Percentiles rank a stretch among this genome's conserved stretches.
Conservation (phyloP, 2,797 vertebrate genomes). For the Aulostomus chinensis region DNA sequence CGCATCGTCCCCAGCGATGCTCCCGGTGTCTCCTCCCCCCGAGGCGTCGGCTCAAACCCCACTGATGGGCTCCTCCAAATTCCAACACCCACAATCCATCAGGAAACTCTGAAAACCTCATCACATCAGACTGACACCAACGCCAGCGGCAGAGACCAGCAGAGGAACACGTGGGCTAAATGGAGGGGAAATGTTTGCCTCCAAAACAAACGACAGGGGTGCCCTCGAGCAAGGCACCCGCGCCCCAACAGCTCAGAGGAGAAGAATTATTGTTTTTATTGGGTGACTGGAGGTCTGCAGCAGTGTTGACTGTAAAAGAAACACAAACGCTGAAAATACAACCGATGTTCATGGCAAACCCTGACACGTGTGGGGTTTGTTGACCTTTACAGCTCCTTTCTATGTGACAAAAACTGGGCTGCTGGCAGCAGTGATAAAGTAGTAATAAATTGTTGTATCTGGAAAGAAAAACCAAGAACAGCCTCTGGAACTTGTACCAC, state of each 20-base stretch:
- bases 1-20: too few species aligned
- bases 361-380: not conserved
- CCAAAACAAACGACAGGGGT: too few species aligned
- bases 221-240: too few species aligned
- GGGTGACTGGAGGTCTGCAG: not conserved
- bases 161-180: too few species aligned
- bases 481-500: constrained; percentile 32
- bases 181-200: too few species aligned
- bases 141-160: too few species aligned
- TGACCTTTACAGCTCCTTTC: constrained; percentile 24
- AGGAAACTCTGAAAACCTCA: too few species aligned
- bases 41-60: too few species aligned
- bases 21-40: too few species aligned
- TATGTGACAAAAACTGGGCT: constrained; percentile 26
- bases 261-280: not conserved
- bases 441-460: constrained; percentile 33
- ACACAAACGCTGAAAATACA: not conserved
- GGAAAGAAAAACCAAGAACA: constrained; percentile 41
- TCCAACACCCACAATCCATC: not conserved
- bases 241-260: not conserved
- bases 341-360: constrained; percentile 1
- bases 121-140: not conserved
- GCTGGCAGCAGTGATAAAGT: constrained; percentile 23
- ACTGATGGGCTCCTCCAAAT: not conserved
- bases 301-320: constrained; percentile 1